Conservation (phyloP, 2,797 vertebrate species). For the Onychomys leucogaster region DNA sequence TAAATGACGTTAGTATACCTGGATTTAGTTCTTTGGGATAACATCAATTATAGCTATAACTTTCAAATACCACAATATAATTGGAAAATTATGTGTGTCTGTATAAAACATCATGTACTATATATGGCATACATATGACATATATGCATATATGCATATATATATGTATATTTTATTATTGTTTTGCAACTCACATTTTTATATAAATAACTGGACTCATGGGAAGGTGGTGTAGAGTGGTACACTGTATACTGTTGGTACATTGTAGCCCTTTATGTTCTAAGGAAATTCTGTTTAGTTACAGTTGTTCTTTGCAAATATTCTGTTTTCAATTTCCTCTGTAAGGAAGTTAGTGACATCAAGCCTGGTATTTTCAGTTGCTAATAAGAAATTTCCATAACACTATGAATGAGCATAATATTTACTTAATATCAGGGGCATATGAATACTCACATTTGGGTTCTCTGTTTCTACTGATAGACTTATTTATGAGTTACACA, state of each 20-base stretch:
- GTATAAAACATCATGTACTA: neutral
- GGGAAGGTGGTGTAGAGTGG: neutral
- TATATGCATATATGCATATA: neutral
- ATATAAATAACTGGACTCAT: neutral
- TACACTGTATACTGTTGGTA: neutral
- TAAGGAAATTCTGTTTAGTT: neutral
- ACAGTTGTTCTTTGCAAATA: neutral
- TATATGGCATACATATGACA: neutral
- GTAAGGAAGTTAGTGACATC: neutral
- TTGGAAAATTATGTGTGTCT: neutral
- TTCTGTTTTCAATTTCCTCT: constrained; percentile 25
- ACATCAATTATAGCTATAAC: neutral
- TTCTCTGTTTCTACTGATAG: neutral
- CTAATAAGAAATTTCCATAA: constrained; percentile 17
- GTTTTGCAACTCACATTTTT: neutral
- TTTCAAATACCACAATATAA: neutral
- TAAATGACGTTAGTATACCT: no score
- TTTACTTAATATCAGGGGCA: constrained; percentile 34
- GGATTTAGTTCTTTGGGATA: no score
- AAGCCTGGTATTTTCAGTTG: neutral
- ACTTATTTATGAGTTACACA: neutral
- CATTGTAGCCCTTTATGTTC: neutral
- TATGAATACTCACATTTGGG: neutral
- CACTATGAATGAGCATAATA: neutral
- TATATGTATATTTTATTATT: neutral